A percentile compares a stretch with the other conserved stretches of the same genome.
These are phyloP conservation scores for Sebastes schlegelii DNA, from an alignment of 2,113 vertebrate genomes.

Conservation along the genomic window DNA sequence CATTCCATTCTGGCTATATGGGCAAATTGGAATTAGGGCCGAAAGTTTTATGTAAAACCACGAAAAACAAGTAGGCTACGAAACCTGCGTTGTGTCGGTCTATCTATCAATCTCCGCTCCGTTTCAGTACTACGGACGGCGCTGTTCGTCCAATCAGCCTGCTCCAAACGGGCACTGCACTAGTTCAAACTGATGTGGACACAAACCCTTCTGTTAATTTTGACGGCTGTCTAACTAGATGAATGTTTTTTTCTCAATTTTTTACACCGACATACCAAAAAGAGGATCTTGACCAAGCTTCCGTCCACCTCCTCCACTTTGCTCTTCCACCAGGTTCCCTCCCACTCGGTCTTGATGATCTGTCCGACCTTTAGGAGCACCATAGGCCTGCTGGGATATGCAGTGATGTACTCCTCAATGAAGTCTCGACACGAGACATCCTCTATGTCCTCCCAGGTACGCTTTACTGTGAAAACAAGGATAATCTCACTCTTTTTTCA, in stretches of 20 bases:
- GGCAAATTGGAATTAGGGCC: too few species aligned
- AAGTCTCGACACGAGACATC: constrained; percentile 95
- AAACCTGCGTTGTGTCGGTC: too few species aligned
- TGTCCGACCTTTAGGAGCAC: constrained; percentile 95
- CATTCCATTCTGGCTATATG: too few species aligned
- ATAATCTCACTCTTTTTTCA: neutral
- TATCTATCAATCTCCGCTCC: too few species aligned
- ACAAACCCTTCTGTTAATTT: neutral
- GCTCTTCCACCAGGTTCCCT: constrained; percentile 99
- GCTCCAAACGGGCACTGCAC: too few species aligned
- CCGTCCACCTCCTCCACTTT: constrained; percentile 97
- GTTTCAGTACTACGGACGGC: too few species aligned
- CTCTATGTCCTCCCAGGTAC: constrained; percentile 97
- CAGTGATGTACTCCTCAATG: constrained; percentile 96
- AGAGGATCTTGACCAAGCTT: constrained; percentile 97
- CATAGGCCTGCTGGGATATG: constrained; percentile 98
- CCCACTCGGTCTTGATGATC: constrained; percentile 99
- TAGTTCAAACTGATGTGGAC: neutral
- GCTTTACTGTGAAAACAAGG: constrained; percentile 85
- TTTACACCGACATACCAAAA: constrained; percentile 87
- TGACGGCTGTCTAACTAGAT: neutral
- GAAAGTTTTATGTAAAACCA: too few species aligned
- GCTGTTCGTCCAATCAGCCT: too few species aligned
- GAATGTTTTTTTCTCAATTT: neutral
- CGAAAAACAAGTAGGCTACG: too few species aligned